Conservation (phyloP, 2,113 vertebrate genomes). For the Pangasianodon hypophthalmus region DNA sequence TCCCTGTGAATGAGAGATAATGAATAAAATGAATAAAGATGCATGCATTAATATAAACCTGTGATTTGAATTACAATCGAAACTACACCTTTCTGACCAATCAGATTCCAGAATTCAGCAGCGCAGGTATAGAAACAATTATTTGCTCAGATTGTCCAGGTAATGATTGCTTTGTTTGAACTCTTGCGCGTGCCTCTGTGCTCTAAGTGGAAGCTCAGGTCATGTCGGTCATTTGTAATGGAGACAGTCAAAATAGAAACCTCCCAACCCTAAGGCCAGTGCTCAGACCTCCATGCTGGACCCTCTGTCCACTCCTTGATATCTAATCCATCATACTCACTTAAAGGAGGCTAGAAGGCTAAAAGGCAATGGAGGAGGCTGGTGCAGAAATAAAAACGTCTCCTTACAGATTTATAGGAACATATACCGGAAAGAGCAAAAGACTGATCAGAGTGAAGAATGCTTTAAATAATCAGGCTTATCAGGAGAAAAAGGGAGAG, state of each 20-base stretch:
- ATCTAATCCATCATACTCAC: conserved; percentile 35
- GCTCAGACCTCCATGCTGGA: conserved; percentile 27
- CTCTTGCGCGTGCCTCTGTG: conserved; percentile 35
- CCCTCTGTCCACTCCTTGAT: conserved; percentile 22
- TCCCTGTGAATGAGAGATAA: background rate
- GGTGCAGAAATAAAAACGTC: background rate
- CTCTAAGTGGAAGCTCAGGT: conserved; percentile 44
- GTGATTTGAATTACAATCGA: background rate
- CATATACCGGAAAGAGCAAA: background rate
- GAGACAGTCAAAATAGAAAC: conserved; percentile 16
- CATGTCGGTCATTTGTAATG: conserved; percentile 45
- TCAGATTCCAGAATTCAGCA: background rate
- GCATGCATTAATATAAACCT: background rate
- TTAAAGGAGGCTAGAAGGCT: background rate
- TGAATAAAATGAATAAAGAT: background rate
- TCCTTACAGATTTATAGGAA: background rate
- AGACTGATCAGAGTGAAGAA: background rate
- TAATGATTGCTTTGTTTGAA: conserved; percentile 57
- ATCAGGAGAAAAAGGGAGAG: conserved; percentile 23
- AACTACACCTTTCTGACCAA: background rate
- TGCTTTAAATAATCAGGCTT: conserved; percentile 21
- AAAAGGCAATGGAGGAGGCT: background rate
- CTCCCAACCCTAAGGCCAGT: conserved; percentile 19
- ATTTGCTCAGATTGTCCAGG: conserved; percentile 28
- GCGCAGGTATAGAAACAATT: background rate